Evolutionary conservation across 1,140 invertebrate genomes (phyloP).

Genomic region (Drosophila pandora): DNA sequence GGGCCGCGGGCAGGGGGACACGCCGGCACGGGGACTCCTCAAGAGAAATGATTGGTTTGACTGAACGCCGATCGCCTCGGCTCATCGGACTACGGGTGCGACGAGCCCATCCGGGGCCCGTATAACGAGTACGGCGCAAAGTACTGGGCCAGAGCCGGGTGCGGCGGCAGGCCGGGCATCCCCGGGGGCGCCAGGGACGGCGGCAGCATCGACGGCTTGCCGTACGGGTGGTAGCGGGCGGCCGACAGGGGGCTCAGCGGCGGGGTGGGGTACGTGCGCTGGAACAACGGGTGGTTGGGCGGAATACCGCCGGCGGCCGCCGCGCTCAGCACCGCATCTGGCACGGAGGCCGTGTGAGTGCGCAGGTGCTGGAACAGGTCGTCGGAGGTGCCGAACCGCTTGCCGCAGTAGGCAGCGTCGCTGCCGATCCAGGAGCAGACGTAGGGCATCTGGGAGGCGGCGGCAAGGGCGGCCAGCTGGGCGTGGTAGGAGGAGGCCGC

Average conservation of each 20-base stretch:
- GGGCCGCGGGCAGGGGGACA: background rate
- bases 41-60: conserved; percentile 63
- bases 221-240: conserved; percentile 94
- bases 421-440: conserved; percentile 97
- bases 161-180: conserved; percentile 86
- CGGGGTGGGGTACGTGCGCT: conserved; percentile 93
- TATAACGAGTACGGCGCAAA: conserved; percentile 94
- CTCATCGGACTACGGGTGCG: conserved; percentile 85
- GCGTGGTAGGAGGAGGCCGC: conserved; percentile 89
- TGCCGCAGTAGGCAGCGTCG: conserved; percentile 94
- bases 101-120: conserved; percentile 91
- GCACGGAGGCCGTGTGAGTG: conserved; percentile 90
- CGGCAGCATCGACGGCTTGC: conserved; percentile 88
- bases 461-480: conserved; percentile 89
- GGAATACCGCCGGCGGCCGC: conserved; percentile 84
- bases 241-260: conserved; percentile 92
- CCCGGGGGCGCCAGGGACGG: conserved; percentile 84
- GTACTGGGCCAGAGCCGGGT: conserved; percentile 89
- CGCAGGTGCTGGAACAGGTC: conserved; percentile 95
- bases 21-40: conserved; percentile 14
- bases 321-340: conserved; percentile 85
- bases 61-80: conserved; percentile 43
- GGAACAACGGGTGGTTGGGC: conserved; percentile 88
- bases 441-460: conserved; percentile 90
- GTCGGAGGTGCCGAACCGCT: conserved; percentile 93